Conservation (phyloP, 2,113 vertebrate species). For the Onychorhynchus coronatus region DNA sequence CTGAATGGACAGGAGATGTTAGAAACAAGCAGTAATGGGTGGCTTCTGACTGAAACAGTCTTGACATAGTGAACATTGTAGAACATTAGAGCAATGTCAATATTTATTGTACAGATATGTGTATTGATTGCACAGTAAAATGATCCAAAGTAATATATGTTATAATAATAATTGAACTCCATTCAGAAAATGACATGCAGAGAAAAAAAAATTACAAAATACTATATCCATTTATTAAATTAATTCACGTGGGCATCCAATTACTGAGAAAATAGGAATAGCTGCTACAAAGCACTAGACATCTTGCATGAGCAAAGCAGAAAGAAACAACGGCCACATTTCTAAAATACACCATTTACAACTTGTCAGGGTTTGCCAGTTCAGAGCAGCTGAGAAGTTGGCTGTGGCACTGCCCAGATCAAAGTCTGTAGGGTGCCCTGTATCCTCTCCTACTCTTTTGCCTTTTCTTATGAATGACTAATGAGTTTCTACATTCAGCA, state of each 20-base stretch:
- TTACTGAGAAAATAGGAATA: conserved; percentile 6
- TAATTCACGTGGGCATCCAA: background rate
- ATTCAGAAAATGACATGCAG: conserved; percentile 24
- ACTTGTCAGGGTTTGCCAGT: background rate
- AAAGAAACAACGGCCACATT: background rate
- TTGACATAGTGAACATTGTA: background rate
- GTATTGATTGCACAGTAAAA: conserved; percentile 68
- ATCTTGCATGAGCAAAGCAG: background rate
- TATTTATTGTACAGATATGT: conserved; percentile 71
- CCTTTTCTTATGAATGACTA: background rate
- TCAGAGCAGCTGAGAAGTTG: background rate
- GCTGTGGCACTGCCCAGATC: background rate
- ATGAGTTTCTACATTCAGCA: background rate
- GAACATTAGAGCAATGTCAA: conserved; percentile 44
- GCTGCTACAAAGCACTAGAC: background rate
- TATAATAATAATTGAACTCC: conserved; percentile 65
- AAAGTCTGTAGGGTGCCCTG: background rate
- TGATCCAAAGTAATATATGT: conserved; percentile 57
- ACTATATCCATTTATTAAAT: conserved; percentile 45
- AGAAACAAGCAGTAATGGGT: conserved; percentile 5
- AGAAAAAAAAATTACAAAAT: conserved; percentile 22
- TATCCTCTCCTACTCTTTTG: background rate
- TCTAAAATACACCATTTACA: background rate
- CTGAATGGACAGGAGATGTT: background rate
- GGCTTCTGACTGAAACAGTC: conserved; percentile 11